Conservation (phyloP, 2,113 vertebrate species). For the Euleptes europaea region DNA sequence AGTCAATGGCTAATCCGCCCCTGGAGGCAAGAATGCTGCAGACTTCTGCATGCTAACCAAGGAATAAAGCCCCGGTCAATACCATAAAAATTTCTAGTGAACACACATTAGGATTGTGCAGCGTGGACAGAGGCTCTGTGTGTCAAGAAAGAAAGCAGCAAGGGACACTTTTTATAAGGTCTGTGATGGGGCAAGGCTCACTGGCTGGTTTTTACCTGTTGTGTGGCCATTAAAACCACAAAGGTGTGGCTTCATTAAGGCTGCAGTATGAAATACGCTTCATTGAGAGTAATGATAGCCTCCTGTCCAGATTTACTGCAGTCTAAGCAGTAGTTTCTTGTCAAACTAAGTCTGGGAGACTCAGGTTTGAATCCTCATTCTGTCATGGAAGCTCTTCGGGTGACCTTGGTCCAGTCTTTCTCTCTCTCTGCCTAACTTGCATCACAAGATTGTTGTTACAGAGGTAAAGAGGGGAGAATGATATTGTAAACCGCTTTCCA, state of each 20-base stretch:
- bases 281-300: accelerated
- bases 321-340: no score
- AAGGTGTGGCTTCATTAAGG: background rate
- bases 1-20: no score
- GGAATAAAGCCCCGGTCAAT: background rate
- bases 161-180: background rate
- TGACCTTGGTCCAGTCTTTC: no score
- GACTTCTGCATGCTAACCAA: background rate
- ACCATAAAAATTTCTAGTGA: background rate
- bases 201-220: background rate
- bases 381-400: no score
- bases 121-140: background rate
- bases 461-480: no score
- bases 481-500: no score
- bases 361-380: no score
- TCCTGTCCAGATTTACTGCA: no score
- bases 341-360: no score
- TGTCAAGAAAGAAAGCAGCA: background rate
- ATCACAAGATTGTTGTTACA: no score
- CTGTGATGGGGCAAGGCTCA: background rate
- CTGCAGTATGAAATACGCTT: accelerated
- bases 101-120: background rate
- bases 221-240: background rate
- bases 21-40: no score
- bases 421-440: no score